Conservation (phyloP, 1,140 invertebrate genomes). For the Drosophila kikkawai region DNA sequence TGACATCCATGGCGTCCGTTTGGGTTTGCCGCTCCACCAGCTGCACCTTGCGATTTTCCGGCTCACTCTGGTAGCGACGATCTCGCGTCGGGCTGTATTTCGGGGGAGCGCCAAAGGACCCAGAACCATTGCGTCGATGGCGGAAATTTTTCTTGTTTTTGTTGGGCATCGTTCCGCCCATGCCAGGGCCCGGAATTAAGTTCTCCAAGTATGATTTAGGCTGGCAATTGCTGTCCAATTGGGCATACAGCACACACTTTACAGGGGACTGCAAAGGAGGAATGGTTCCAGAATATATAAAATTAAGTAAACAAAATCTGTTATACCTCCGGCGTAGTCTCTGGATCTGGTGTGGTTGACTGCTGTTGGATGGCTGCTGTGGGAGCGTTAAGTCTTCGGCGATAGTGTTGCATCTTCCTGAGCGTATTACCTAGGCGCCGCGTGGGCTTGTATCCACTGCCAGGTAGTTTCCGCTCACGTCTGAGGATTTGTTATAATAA, state of each 20-base stretch:
- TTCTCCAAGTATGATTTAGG: slow-evolving; percentile 86
- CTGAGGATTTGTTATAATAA: slow-evolving; percentile 27
- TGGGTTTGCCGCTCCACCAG: slow-evolving; percentile 89
- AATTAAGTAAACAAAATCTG: not conserved
- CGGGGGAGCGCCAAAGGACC: slow-evolving; percentile 85
- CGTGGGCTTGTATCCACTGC: slow-evolving; percentile 74
- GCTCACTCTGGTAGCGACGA: slow-evolving; percentile 85
- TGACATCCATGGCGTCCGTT: slow-evolving; percentile 88
- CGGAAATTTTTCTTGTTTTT: slow-evolving; percentile 85
- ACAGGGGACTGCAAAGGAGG: slow-evolving; percentile 85
- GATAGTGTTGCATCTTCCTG: slow-evolving; percentile 82
- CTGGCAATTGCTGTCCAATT: slow-evolving; percentile 87
- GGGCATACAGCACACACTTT: slow-evolving; percentile 87
- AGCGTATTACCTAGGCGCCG: slow-evolving; percentile 73
- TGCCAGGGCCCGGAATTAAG: slow-evolving; percentile 26
- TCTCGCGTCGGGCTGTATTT: slow-evolving; percentile 87
- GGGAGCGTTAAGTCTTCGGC: slow-evolving; percentile 71
- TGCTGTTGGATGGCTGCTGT: slow-evolving; percentile 58
- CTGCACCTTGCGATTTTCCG: slow-evolving; percentile 85
- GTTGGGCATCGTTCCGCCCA: slow-evolving; percentile 65
- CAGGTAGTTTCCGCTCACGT: slow-evolving; percentile 78
- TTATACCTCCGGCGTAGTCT: slow-evolving; percentile 80
- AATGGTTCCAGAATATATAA: not conserved
- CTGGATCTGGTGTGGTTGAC: slow-evolving; percentile 78
- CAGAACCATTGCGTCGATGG: slow-evolving; percentile 87